Conservation (phyloP, 2,888 invertebrate genomes). For the Trimorus sp. region DNA sequence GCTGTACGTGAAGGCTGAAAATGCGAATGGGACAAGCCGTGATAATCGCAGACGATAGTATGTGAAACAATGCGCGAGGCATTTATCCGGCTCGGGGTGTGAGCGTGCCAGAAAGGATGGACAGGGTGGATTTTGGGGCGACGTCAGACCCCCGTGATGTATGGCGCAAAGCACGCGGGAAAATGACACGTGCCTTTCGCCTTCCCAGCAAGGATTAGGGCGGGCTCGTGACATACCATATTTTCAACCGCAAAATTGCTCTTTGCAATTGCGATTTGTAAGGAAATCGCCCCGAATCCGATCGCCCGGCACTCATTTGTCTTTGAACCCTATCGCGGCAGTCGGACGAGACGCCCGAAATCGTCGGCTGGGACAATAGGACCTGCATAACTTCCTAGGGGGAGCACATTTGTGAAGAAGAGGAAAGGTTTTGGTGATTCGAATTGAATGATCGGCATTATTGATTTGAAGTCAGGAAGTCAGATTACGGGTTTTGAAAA, state of each 20-base stretch:
- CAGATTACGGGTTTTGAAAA: too few relatives aligned
- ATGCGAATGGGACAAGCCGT: constrained; percentile 66
- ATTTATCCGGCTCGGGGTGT: constrained; percentile 70
- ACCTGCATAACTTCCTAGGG: constrained; percentile 1
- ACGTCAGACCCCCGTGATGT: constrained; percentile 77
- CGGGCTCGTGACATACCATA: constrained; percentile 67
- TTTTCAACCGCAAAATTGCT: constrained; percentile 65
- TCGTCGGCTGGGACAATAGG: background rate
- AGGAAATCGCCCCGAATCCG: constrained; percentile 44
- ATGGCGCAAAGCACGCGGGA: constrained; percentile 75
- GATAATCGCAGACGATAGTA: constrained; percentile 77
- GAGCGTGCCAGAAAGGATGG: constrained; percentile 58
- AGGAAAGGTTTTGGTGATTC: background rate
- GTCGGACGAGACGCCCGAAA: background rate
- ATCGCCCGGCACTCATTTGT: constrained; percentile 44
- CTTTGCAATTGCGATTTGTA: constrained; percentile 63
- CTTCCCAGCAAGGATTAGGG: constrained; percentile 71
- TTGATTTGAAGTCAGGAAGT: too few relatives aligned
- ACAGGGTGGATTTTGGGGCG: constrained; percentile 71
- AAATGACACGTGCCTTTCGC: constrained; percentile 76
- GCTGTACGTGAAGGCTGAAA: constrained; percentile 44
- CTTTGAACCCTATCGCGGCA: constrained; percentile 22
- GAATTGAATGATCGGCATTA: background rate
- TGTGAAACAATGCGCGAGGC: constrained; percentile 77
- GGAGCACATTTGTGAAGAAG: background rate